Evolutionary conservation across 2,888 invertebrate species (phyloP), one percentile per base, ranked within the genome.

Genomic region (Nipponacmea schrenckii): DNA sequence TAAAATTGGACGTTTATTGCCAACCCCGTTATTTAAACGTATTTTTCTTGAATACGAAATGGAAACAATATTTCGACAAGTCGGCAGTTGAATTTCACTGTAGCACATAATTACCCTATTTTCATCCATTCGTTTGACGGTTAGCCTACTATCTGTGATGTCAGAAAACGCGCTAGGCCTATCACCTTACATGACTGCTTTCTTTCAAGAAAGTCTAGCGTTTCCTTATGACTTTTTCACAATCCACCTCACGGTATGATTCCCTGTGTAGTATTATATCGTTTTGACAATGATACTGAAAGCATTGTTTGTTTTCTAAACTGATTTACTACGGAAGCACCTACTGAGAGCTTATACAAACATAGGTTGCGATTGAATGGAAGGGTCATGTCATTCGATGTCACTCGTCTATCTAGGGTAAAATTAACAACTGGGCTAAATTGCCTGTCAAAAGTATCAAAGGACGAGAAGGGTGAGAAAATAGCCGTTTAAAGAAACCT

Each of bases 391-490:
- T 69, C 68, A 69, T n/a, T 45, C 44, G 20, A 45, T 63, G 68
- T 69, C 68, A 69, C 31, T 44, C 44, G 20, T 24, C 26, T 26
- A 44, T 44, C 17, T 24, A 27, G 39, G 46, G 48, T 46, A 27
- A 31, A 45, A 62, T 39, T 63, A 69, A 46, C 62, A 69, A 45
- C 24, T 20, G 56, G 56, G 24, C 56, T n/a, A 69, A 69, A 69
- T 69, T 69, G 44, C 68, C 68, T 70, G 70, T 70, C 70, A 70
- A 10, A 15, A 8, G 20, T 56, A 62, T 64, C 70, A 70, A 70
- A 50, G 70, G n/a, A 20, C 31, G 48, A 24, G 31, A 48, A 56
- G 66, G 44, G 70, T 70, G 70, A 70, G 65, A 70, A 70, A 69
- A 69, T 69, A 69, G 62, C 46, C 62, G 63, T 44, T 69, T 62